Conservation (phyloP, 1,140 invertebrate species). For the Probaryconus sp. region DNA sequence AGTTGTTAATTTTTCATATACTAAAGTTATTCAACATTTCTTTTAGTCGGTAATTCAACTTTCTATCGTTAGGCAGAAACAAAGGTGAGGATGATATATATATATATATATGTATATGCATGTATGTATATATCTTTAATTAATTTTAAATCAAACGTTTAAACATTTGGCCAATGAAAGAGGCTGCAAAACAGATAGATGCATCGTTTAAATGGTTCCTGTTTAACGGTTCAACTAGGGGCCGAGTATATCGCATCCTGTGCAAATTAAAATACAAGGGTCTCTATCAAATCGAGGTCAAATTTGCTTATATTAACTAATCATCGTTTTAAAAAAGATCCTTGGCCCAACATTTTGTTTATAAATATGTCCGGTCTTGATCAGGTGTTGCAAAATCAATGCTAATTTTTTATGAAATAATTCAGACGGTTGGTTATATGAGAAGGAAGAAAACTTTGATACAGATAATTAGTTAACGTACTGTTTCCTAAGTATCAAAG, state of each 20-base stretch:
- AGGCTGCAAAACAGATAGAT: slow-evolving; percentile 36
- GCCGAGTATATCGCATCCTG: slow-evolving; percentile 59
- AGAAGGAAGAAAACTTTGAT: too few relatives aligned
- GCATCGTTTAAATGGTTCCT: slow-evolving; percentile 57
- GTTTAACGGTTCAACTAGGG: slow-evolving; percentile 43
- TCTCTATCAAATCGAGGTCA: slow-evolving; percentile 46
- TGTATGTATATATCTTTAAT: too few relatives aligned
- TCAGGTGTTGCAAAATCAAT: too few relatives aligned
- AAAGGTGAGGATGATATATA: too few relatives aligned
- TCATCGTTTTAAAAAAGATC: slow-evolving; percentile 46
- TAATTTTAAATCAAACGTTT: slow-evolving; percentile 39
- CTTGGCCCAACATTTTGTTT: slow-evolving; percentile 49
- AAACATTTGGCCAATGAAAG: slow-evolving; percentile 19
- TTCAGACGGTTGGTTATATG: too few relatives aligned
- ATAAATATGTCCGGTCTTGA: slow-evolving; percentile 51
- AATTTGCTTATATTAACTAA: slow-evolving; percentile 50
- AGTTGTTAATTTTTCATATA: too few relatives aligned
- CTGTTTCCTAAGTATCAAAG: slow-evolving; percentile 7
- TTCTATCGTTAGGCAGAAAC: too few relatives aligned
- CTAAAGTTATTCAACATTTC: too few relatives aligned
- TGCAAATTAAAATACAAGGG: slow-evolving; percentile 50
- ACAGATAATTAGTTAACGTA: too few relatives aligned
- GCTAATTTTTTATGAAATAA: slow-evolving; percentile 18
- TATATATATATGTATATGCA: too few relatives aligned
- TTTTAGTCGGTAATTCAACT: too few relatives aligned